Conservation (phyloP, 2,888 invertebrate genomes). For the Petrolisthes cinctipes region DNA sequence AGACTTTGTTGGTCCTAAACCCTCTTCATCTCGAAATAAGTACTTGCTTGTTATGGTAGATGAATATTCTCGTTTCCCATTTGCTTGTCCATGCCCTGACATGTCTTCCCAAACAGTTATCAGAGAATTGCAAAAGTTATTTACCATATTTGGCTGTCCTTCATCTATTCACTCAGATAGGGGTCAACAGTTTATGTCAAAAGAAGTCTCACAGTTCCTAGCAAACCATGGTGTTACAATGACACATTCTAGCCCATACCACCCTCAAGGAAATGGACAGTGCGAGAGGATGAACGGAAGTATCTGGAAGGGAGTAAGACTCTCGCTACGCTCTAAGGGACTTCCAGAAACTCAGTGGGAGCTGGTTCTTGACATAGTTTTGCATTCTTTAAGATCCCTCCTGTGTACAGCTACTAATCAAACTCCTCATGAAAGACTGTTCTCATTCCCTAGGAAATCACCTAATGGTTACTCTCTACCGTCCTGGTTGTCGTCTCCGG, state of each 20-base stretch:
- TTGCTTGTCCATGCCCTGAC: no score
- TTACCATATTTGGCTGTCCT: constrained; percentile 10
- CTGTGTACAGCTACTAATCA: background rate
- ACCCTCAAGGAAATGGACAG: constrained; percentile 10
- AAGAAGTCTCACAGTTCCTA: background rate
- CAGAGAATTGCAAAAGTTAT: background rate
- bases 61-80: background rate
- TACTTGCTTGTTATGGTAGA: background rate
- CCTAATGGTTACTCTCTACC: background rate
- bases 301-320: background rate
- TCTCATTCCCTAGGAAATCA: constrained; percentile 6
- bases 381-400: background rate
- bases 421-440: background rate
- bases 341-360: background rate
- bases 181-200: background rate
- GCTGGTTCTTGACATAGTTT: background rate
- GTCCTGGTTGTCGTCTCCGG: background rate
- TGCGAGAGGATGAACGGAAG: background rate
- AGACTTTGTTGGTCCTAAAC: background rate
- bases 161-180: constrained; percentile 3
- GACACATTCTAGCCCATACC: background rate
- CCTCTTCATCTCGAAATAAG: background rate
- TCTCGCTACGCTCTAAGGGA: background rate
- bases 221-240: background rate
- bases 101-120: background rate